Base-by-base conservation (phyloP, 2,113 vertebrate genomes). In the Clinocottus analis region DNA sequence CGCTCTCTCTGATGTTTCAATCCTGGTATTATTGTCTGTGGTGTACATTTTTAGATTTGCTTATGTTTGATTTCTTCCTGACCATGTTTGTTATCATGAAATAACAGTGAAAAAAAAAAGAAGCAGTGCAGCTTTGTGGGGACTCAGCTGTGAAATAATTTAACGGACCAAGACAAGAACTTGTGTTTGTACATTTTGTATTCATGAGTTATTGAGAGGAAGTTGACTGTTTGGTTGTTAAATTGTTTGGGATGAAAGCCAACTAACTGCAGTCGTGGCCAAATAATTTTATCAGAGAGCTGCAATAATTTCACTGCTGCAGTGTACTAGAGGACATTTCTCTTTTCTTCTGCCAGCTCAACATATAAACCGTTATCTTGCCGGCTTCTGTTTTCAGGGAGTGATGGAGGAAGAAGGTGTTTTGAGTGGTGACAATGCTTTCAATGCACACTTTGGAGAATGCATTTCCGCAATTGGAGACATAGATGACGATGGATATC, bases 361-460 rank as follows among this genome's bases (percentile, higher is more conserved):
- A 12, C 47, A 5, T 37, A 31, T 79, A 53, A 86, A 82, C 27
- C 21, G 35, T 21, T 60, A 2, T 83, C 17, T 56, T 27, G 43
- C 61, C 51, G 63, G n/a, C 35, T 65, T 85, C n/a, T 90, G 89
- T 95, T 75, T 83, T 78, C 90, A 99, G 98, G 98, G 97, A n/a
- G 95, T 94, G 80, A 96, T 99, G 82, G 97, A 99, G 85, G 97
- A 99, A 80, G 90, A 92, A 11, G 91, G 89, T 0, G 43, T 94
- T 58, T 87, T 99, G 89, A 92, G 65, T 0, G 98, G 98, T 5
- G 96, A 98, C 8, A 80, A 89, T 0, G 91, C 95, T 77, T 99
- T 98, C 90, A 98, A 99, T 0, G 97, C 97, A 0, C 97, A 98
- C 92, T 99, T 99, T 41, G 98, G 98, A 80, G 97, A 99, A 91